Percentiles rank a stretch among this genome's conserved stretches.
phyloP scores from a whole-genome alignment of 2,888 invertebrate species.

The Plutella xylostella region DNA sequence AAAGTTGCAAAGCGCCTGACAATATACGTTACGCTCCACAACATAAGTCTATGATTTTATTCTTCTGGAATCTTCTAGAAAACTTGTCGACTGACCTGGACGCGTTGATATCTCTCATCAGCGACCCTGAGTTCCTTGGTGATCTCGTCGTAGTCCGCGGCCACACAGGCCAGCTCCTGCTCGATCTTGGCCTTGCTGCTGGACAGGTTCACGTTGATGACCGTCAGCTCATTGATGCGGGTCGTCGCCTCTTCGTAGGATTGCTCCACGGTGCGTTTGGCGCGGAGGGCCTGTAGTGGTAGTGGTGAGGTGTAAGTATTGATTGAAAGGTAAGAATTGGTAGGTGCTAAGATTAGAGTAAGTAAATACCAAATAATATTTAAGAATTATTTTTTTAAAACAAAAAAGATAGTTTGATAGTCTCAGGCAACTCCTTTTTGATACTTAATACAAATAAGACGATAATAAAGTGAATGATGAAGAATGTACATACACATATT shows the following conservation, averaged over 20 bases:
- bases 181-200: conserved; percentile 96
- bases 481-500: too few species aligned
- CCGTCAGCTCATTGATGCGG: conserved; percentile 94
- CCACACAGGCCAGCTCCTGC: conserved; percentile 90
- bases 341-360: too few species aligned
- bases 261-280: conserved; percentile 90
- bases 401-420: too few species aligned
- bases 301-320: too few species aligned
- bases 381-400: too few species aligned
- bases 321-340: too few species aligned
- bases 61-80: neutral
- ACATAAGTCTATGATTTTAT: neutral
- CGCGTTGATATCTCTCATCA: conserved; percentile 96
- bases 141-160: conserved; percentile 98
- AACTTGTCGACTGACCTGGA: conserved; percentile 61
- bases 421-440: too few species aligned
- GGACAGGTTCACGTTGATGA: conserved; percentile 95
- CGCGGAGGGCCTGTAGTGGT: conserved; percentile 81
- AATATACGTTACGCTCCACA: neutral
- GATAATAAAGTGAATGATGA: too few species aligned
- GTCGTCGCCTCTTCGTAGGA: conserved; percentile 91
- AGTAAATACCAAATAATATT: too few species aligned
- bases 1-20: neutral
- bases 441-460: too few species aligned
- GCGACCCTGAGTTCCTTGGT: conserved; percentile 93